Evolutionary conservation across 2,888 invertebrate genomes (phyloP).

Genomic region (Perdita meconis): DNA sequence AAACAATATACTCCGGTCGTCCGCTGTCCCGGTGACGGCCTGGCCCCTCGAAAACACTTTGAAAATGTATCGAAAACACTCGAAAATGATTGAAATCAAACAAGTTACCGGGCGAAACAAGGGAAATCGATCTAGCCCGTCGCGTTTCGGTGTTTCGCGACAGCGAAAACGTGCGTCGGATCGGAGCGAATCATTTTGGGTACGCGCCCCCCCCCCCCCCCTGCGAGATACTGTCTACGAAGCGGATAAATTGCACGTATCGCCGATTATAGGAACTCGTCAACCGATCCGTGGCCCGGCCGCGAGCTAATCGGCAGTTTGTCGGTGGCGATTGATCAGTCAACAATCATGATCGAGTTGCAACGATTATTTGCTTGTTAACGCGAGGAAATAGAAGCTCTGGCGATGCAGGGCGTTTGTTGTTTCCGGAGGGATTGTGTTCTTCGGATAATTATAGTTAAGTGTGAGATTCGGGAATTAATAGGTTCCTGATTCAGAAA

Average conservation of each 20-base stretch:
- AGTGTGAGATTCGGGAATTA: too few relatives aligned
- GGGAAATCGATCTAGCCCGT: conserved; percentile 53
- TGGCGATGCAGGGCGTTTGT: neutral
- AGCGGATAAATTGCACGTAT: conserved; percentile 58
- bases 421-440: neutral
- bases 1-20: conserved; percentile 62
- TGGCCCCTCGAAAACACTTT: conserved; percentile 59
- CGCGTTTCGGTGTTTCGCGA: neutral
- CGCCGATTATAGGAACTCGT: conserved; percentile 26
- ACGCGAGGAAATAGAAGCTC: neutral
- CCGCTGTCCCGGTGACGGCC: conserved; percentile 22
- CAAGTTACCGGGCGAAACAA: conserved; percentile 59
- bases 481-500: too few relatives aligned
- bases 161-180: conserved; percentile 28
- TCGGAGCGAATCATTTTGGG: conserved; percentile 55
- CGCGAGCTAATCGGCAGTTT: conserved; percentile 30
- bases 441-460: too few relatives aligned
- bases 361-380: neutral
- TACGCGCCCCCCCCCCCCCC: conserved; percentile 32
- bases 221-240: conserved; percentile 57
- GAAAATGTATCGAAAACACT: conserved; percentile 71
- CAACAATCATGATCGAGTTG: neutral
- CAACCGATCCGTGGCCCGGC: conserved; percentile 49
- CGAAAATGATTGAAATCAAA: conserved; percentile 72
- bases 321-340: neutral